These are phyloP conservation scores for Drosophila malerkotliana DNA, from an alignment of 1,140 invertebrate species.

Conservation along the genomic window DNA sequence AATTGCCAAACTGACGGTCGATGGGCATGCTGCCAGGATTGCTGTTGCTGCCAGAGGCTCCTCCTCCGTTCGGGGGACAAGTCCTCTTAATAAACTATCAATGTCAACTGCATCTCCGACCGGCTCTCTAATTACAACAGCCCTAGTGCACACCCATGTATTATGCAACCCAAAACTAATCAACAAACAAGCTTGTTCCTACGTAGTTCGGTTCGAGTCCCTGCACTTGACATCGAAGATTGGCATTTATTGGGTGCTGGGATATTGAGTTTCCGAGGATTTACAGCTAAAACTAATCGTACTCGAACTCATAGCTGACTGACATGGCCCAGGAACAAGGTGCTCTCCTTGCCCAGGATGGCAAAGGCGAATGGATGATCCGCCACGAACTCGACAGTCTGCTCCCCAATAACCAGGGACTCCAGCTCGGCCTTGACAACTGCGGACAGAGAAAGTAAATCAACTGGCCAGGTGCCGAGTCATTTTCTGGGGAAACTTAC, in stretches of 20 bases:
- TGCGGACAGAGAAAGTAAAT: not conserved
- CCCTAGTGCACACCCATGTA: slow-evolving; percentile 3
- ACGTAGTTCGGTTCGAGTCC: slow-evolving; percentile 7
- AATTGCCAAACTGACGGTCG: slow-evolving; percentile 44
- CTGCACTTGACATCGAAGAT: slow-evolving; percentile 36
- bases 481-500: slow-evolving; percentile 44
- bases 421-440: slow-evolving; percentile 27
- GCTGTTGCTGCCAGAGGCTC: not conserved
- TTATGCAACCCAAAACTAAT: slow-evolving; percentile 51
- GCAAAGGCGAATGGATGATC: slow-evolving; percentile 68
- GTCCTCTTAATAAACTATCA: slow-evolving; percentile 50
- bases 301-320: slow-evolving; percentile 15
- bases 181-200: slow-evolving; percentile 15
- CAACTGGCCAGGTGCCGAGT: not conserved
- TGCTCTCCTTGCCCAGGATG: slow-evolving; percentile 36
- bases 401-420: slow-evolving; percentile 11
- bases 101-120: slow-evolving; percentile 20
- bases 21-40: slow-evolving; percentile 6
- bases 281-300: not conserved
- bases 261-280: slow-evolving; percentile 4
- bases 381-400: slow-evolving; percentile 44
- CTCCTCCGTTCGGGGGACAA: not conserved
- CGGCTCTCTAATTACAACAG: slow-evolving; percentile 47
- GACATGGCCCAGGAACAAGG: slow-evolving; percentile 54
- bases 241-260: slow-evolving; percentile 40